phyloP scores from a whole-genome alignment of 1,140 invertebrate species.

The Caenorhabditis briggsae region DNA sequence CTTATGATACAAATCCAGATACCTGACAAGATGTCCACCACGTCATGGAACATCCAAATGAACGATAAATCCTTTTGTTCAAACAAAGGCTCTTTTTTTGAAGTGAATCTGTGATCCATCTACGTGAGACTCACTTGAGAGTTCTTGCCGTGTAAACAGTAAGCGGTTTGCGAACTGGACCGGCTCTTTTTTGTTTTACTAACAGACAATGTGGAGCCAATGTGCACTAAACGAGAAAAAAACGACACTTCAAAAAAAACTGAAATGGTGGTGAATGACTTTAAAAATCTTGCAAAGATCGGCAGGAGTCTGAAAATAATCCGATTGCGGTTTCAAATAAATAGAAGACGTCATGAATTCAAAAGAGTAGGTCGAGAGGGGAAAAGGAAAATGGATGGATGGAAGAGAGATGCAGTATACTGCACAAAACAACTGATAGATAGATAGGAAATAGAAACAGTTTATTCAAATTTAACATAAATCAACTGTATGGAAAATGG shows the following conservation, averaged over 20 bases:
- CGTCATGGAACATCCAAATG: slow-evolving; percentile 21
- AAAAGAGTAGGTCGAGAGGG: not conserved
- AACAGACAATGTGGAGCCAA: slow-evolving; percentile 46
- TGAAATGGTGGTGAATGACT: not conserved
- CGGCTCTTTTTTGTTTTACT: slow-evolving; percentile 47
- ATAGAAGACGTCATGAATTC: not conserved
- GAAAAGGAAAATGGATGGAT: too few relatives aligned
- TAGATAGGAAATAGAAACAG: slow-evolving; percentile 2
- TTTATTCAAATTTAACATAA: not conserved
- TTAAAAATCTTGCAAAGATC: slow-evolving; percentile 8
- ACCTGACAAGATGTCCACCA: not conserved
- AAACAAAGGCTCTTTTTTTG: not conserved
- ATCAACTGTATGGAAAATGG: not conserved
- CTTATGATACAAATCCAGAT: not conserved
- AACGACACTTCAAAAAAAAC: not conserved
- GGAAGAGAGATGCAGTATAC: not conserved
- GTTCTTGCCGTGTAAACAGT: slow-evolving; percentile 36
- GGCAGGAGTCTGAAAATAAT: slow-evolving; percentile 18
- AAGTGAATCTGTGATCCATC: slow-evolving; percentile 32
- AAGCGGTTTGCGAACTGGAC: slow-evolving; percentile 50
- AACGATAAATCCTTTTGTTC: slow-evolving; percentile 31
- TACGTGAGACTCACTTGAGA: slow-evolving; percentile 26
- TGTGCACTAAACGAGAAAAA: not conserved
- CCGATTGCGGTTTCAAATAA: slow-evolving; percentile 9
- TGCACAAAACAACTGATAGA: slow-evolving; percentile 9